Evolutionary conservation across 37 sponge, comb jelly and placozoan genomes (phyloP).

Genomic region (Bolinopsis microptera): DNA sequence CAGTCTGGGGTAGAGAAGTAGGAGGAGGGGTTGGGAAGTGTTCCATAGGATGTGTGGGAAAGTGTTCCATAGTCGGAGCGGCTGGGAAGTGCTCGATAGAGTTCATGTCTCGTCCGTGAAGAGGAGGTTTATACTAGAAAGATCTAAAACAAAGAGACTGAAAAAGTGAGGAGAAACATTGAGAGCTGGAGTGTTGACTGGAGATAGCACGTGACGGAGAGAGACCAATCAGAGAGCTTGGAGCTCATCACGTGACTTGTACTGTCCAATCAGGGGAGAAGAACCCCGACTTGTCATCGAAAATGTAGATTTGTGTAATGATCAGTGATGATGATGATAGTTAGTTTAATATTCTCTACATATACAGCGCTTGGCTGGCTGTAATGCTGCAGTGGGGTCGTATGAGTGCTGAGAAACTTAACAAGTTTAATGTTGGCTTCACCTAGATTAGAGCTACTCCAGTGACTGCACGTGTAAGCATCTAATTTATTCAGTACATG

Average conservation of each 20-base stretch:
- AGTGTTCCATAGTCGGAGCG: no score
- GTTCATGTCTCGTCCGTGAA: background rate
- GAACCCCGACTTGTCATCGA: slow-evolving; percentile 5
- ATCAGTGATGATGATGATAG: background rate
- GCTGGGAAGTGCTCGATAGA: background rate
- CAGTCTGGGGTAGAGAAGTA: background rate
- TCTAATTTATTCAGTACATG: no score
- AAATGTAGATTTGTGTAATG: slow-evolving; percentile 14
- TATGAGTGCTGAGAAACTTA: background rate
- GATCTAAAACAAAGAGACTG: no score
- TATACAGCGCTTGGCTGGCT: background rate
- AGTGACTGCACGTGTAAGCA: no score
- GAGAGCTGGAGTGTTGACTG: slow-evolving; percentile 42
- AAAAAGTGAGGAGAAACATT: slow-evolving; percentile 16
- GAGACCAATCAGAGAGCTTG: background rate
- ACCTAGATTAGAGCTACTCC: background rate
- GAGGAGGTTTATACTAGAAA: background rate
- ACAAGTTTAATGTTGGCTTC: background rate
- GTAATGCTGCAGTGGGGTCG: background rate
- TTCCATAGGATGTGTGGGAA: no score
- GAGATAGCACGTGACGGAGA: background rate
- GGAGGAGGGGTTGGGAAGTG: background rate
- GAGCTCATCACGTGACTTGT: background rate
- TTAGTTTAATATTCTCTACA: background rate
- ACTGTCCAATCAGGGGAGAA: background rate